Conservation (phyloP, 2,888 invertebrate species). For the Protophormia terraenovae region DNA sequence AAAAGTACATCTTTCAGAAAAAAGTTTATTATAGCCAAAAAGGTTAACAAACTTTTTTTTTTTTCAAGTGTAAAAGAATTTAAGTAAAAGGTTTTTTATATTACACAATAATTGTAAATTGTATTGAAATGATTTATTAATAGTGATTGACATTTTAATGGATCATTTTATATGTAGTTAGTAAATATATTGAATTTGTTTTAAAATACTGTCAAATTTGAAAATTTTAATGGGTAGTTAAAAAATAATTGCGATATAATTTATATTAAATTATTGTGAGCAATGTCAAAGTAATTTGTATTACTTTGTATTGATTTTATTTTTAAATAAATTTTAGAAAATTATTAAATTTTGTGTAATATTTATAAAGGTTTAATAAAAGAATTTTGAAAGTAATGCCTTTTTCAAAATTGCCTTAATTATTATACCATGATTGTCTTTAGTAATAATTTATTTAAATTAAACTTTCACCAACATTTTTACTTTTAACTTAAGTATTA, state of each 20-base stretch:
- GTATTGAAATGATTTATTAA: neutral
- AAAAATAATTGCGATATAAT: neutral
- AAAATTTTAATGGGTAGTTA: neutral
- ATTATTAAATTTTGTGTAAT: neutral
- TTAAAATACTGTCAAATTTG: neutral
- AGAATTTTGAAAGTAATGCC: no score
- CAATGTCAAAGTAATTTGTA: neutral
- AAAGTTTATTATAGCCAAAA: neutral
- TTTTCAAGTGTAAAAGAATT: neutral
- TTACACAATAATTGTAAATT: neutral
- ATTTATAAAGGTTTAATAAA: no score
- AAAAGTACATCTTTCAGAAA: neutral
- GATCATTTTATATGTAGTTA: neutral
- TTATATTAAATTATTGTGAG: neutral
- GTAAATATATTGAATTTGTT: neutral
- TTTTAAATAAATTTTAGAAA: neutral
- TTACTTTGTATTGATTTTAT: neutral
- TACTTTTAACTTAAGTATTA: no score
- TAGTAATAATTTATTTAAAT: no score
- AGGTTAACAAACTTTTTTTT: slow-evolving; percentile 15
- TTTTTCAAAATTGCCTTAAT: no score
- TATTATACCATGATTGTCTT: no score
- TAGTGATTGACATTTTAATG: neutral
- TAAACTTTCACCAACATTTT: no score
- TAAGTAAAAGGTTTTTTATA: neutral